phyloP scores from a whole-genome alignment of 2,888 invertebrate species.

The Acanthosepion lycidas region DNA sequence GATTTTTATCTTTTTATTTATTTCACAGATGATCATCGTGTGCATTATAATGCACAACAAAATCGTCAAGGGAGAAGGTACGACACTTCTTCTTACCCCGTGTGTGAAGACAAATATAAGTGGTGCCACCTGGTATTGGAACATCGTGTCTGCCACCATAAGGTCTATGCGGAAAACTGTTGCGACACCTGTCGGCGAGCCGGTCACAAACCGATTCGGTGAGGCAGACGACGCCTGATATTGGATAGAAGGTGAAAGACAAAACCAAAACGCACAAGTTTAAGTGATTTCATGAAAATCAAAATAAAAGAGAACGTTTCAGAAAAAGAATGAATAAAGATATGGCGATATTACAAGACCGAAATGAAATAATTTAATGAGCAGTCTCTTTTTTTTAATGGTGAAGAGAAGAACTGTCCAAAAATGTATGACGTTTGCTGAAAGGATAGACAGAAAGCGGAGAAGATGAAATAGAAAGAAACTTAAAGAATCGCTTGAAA shows the following conservation, averaged over 20 bases:
- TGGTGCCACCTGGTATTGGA: slow-evolving; percentile 63
- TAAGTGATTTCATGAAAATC: not conserved
- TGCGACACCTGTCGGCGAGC: slow-evolving; percentile 59
- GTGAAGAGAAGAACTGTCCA: not conserved
- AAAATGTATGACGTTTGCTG: not conserved
- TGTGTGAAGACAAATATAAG: slow-evolving; percentile 58
- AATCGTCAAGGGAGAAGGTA: not conserved
- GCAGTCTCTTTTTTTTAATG: not conserved
- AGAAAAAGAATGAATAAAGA: not conserved
- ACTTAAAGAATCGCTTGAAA: not conserved
- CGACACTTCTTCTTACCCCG: slow-evolving; percentile 48
- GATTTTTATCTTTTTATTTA: too few relatives aligned
- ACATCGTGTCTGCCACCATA: slow-evolving; percentile 61
- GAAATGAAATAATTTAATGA: not conserved
- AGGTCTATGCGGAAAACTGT: slow-evolving; percentile 61
- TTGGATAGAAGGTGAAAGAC: not conserved
- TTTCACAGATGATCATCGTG: slow-evolving; percentile 11
- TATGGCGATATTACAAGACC: not conserved
- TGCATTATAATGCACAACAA: not conserved
- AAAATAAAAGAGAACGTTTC: not conserved
- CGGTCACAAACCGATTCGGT: not conserved
- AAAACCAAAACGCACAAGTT: not conserved
- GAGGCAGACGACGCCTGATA: not conserved
- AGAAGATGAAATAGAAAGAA: not conserved
- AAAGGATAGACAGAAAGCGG: not conserved